Percentiles rank a stretch among this genome's conserved stretches.
These are phyloP conservation scores for Egretta garzetta DNA, from an alignment of 2,113 vertebrate genomes.

Conservation along the genomic window DNA sequence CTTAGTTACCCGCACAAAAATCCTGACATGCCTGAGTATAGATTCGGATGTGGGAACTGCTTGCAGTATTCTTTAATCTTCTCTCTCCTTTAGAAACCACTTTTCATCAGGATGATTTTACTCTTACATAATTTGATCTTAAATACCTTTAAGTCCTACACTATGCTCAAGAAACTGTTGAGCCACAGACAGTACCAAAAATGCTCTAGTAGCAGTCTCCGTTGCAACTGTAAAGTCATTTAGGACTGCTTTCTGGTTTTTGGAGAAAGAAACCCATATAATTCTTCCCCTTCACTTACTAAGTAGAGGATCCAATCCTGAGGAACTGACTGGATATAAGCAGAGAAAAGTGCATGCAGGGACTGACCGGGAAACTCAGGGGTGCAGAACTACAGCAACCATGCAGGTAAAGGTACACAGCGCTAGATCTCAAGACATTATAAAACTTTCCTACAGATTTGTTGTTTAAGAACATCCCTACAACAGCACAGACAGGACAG, in stretches of 20 bases:
- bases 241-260: not conserved
- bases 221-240: not conserved
- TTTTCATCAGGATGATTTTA: not conserved
- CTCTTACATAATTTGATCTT: not conserved
- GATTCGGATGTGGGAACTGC: not conserved
- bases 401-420: not conserved
- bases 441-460: not conserved
- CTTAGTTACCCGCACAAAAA: not conserved
- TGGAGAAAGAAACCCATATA: not conserved
- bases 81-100: not conserved
- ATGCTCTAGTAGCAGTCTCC: not conserved
- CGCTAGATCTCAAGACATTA: not conserved
- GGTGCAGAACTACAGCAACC: not conserved
- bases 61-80: not conserved
- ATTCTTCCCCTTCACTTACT: not conserved
- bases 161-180: not conserved
- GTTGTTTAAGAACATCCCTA: not conserved
- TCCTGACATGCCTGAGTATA: not conserved
- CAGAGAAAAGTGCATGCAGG: not conserved
- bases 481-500: not conserved
- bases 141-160: not conserved
- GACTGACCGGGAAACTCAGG: not conserved
- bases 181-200: not conserved
- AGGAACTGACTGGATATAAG: not conserved
- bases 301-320: not conserved